Evolutionary conservation across 2,113 vertebrate species (phyloP).

Genomic region (Gobius niger): DNA sequence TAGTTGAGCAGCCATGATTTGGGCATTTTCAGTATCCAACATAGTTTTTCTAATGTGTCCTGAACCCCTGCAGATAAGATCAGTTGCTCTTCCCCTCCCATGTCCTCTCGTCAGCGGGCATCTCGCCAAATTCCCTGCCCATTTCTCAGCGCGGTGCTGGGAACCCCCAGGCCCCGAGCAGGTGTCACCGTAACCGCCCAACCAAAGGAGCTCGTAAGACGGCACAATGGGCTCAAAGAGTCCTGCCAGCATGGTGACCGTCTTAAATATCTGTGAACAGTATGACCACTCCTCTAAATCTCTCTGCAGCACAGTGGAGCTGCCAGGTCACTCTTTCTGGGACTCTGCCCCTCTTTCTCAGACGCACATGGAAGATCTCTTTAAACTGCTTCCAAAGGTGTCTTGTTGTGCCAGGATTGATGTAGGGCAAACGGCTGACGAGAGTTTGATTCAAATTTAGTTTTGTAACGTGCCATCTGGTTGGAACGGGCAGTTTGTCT

Average conservation of each 20-base stretch:
- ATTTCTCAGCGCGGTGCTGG: constrained; percentile 54
- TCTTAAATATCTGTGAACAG: constrained; percentile 70
- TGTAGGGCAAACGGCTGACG: constrained; percentile 17
- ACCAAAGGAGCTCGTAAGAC: constrained; percentile 59
- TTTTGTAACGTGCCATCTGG: constrained; percentile 1
- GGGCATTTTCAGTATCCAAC: no score
- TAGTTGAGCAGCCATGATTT: no score
- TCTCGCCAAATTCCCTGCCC: constrained; percentile 56
- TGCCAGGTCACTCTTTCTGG: constrained; percentile 54
- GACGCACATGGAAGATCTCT: constrained; percentile 35
- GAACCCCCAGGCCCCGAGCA: constrained; percentile 70
- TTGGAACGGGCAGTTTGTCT: neutral
- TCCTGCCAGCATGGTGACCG: constrained; percentile 68
- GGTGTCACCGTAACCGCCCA: constrained; percentile 71
- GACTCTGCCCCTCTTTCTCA: constrained; percentile 53
- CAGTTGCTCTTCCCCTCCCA: constrained; percentile 24
- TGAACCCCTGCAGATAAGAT: constrained; percentile 17
- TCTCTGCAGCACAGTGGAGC: constrained; percentile 52
- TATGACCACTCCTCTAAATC: constrained; percentile 62
- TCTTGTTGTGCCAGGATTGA: constrained; percentile 28
- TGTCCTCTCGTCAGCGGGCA: constrained; percentile 50
- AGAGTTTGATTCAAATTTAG: constrained; percentile 15
- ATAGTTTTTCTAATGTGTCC: no score
- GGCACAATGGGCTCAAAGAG: constrained; percentile 73
- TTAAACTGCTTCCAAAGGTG: constrained; percentile 34